phyloP scores from a whole-genome alignment of 92 coral and sea anemone species.

The Palythoa grandis region DNA sequence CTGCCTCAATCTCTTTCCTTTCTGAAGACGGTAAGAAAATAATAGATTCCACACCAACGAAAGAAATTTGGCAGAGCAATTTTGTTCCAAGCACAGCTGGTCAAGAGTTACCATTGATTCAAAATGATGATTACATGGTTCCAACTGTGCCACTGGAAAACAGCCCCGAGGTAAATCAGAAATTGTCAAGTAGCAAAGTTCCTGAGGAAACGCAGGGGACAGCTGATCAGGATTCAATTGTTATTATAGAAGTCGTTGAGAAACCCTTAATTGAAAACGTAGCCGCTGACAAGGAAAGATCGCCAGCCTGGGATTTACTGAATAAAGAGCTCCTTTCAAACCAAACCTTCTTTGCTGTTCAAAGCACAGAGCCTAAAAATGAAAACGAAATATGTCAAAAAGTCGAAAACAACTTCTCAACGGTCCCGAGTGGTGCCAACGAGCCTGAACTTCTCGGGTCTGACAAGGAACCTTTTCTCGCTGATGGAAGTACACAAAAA shows the following conservation, averaged over 20 bases:
- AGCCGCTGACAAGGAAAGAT: not conserved
- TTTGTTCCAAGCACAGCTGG: not conserved
- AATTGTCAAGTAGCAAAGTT: not conserved
- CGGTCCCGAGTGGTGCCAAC: not conserved
- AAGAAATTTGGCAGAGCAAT: not conserved
- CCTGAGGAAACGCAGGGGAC: not conserved
- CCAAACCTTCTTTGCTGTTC: not conserved
- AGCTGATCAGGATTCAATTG: slow-evolving; percentile 4
- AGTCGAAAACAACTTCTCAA: not conserved
- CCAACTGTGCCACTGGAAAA: not conserved
- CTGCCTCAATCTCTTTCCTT: not conserved
- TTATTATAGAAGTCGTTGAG: not conserved
- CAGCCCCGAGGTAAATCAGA: not conserved
- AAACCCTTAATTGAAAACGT: not conserved
- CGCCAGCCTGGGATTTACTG: not conserved
- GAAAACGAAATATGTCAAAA: not conserved
- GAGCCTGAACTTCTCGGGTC: not conserved
- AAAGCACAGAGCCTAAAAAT: not conserved
- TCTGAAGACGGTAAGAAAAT: not conserved
- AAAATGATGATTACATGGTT: not conserved
- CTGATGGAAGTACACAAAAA: not conserved
- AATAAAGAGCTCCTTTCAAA: not conserved
- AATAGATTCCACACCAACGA: not conserved
- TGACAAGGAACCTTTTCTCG: not conserved
- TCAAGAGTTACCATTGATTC: not conserved